Evolutionary conservation across 92 coral and sea anemone genomes (phyloP).

Genomic region (Phymanthus crucifer): DNA sequence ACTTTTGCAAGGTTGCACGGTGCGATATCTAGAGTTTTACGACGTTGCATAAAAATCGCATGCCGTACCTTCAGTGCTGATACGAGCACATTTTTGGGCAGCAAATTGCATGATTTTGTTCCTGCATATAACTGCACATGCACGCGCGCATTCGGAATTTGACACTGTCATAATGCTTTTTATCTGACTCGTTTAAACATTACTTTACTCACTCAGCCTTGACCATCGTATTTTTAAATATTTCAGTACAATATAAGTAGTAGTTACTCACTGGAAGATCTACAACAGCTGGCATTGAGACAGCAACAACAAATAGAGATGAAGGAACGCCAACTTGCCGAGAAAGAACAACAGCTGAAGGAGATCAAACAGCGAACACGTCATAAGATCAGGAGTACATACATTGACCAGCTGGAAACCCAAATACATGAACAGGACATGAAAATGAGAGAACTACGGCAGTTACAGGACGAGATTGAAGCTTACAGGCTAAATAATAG

Average conservation of each 20-base stretch:
- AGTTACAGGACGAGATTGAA: slow-evolving; percentile 68
- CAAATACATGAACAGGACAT: slow-evolving; percentile 80
- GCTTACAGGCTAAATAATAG: slow-evolving; percentile 64
- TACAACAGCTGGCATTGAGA: slow-evolving; percentile 58
- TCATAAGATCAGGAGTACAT: slow-evolving; percentile 54
- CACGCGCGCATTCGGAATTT: too few relatives aligned
- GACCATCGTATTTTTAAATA: too few relatives aligned
- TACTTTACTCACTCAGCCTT: too few relatives aligned
- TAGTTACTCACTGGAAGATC: slow-evolving; percentile 58
- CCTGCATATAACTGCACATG: too few relatives aligned
- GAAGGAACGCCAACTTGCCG: slow-evolving; percentile 78
- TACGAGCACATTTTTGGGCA: too few relatives aligned
- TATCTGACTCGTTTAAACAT: too few relatives aligned
- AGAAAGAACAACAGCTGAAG: slow-evolving; percentile 73
- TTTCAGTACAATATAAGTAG: slow-evolving; percentile 49
- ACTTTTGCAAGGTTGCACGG: too few relatives aligned
- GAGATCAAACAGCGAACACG: slow-evolving; percentile 63
- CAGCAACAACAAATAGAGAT: slow-evolving; percentile 85
- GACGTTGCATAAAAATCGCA: too few relatives aligned
- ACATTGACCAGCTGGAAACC: slow-evolving; percentile 67
- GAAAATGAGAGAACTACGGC: slow-evolving; percentile 61
- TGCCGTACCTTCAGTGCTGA: too few relatives aligned
- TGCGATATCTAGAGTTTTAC: too few relatives aligned
- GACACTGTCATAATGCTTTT: too few relatives aligned
- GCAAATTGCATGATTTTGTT: too few relatives aligned